Evolutionary conservation across 2,797 vertebrate species (phyloP).

Genomic region (Pseudotriccus pelzelni): DNA sequence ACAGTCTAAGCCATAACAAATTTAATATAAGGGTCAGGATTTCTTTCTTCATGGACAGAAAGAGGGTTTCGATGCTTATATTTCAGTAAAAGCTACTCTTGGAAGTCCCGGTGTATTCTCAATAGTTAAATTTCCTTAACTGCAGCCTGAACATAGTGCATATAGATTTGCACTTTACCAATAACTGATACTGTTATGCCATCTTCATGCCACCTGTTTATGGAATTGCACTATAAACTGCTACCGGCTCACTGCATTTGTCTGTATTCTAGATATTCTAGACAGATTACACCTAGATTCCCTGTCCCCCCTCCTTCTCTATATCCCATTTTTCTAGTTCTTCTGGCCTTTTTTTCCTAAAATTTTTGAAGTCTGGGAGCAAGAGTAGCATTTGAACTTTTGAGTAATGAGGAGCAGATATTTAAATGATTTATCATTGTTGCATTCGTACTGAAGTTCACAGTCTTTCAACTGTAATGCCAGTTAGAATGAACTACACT

Average conservation of each 20-base stretch:
- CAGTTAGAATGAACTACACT: background rate
- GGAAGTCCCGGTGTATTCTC: background rate
- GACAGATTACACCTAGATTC: background rate
- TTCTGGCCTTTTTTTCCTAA: background rate
- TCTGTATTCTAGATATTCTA: background rate
- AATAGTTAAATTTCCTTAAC: background rate
- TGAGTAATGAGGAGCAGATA: background rate
- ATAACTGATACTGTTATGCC: background rate
- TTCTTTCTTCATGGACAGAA: background rate
- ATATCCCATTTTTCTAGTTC: background rate
- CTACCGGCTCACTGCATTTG: background rate
- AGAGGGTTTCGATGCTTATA: background rate
- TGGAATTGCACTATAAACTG: background rate
- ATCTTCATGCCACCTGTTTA: background rate
- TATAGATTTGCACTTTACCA: background rate
- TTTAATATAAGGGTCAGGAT: background rate
- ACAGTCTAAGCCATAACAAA: background rate
- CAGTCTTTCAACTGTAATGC: background rate
- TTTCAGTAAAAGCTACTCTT: background rate
- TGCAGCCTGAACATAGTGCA: background rate
- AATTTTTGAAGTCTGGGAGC: background rate
- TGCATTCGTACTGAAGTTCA: background rate
- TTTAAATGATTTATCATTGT: background rate
- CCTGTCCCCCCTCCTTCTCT: accelerated
- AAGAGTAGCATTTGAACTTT: background rate